Base-by-base conservation (phyloP, 2,888 invertebrate genomes). In the Bombyx huttoni region DNA sequence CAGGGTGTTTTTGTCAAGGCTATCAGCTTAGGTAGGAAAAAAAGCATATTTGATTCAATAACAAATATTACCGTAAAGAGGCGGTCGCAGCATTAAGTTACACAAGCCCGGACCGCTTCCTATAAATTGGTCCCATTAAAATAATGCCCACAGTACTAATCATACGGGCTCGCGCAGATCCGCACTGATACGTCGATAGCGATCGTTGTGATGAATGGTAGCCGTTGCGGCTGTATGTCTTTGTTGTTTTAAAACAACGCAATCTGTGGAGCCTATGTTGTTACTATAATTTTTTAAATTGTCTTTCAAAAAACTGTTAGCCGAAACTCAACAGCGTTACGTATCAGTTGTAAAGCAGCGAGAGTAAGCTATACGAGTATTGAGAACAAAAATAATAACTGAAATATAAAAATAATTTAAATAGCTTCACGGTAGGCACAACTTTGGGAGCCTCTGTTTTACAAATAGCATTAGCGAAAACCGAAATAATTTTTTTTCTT, bases 101-200 rank as follows among this genome's bases (percentile, higher is more conserved):
- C 52, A 54, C 40, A 40, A 40, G 12, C 9, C 7, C 40, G 12
- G 40, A 53, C 54, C 54, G 61, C 63, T 67, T 56, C 67, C 68
- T 63, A 73, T 73, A 76, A 74, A 74, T 75, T 67, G 68, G 64
- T 51, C 60, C 67, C 73, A 78, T 77, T 78, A 78, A 72, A 78
- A 76, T 78, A 78, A 74, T 75, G 75, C 70, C 71, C 76, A 74
- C 75, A 73, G 68, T 68, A 74, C 73, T 78, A 78, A 80, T 79
- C 80, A 76, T 68, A 69, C 52, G 49, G 59, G 67, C 60, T 58
- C 60, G 67, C 64, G 67, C 67, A 64, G 79, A 79, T 80, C 68
- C 58, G 51, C 61, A 46, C 53, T 56, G 76, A 78, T 77, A 75
- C 62, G 60, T 54, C 49, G 80, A 80, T 81, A 77, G 67, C 62